A percentile compares a stretch with the other conserved stretches of the same genome.
Conservation (phyloP, 2,797 vertebrate genomes). For the Myotis daubentonii region DNA sequence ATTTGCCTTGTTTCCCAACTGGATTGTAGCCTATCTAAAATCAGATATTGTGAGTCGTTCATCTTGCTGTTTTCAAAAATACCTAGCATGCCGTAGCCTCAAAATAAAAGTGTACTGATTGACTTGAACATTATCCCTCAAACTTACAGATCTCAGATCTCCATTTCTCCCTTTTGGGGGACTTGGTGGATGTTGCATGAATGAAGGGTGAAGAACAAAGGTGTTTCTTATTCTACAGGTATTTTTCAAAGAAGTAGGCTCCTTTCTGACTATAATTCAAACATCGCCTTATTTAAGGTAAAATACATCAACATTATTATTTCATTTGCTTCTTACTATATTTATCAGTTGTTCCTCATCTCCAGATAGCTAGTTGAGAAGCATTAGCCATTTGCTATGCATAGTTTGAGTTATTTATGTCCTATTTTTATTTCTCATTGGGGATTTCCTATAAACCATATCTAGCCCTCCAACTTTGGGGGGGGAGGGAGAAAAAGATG, state of each 20-base stretch:
- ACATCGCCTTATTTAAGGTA: background rate
- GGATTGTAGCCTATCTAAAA: background rate
- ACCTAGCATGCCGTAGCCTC: background rate
- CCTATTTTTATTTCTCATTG: conserved; percentile 48
- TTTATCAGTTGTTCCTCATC: background rate
- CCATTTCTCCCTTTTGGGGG: background rate
- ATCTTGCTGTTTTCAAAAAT: background rate
- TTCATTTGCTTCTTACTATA: background rate
- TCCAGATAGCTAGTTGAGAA: conserved; percentile 10
- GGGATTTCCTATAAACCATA: conserved; percentile 12
- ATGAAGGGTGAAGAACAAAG: background rate
- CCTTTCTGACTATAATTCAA: background rate
- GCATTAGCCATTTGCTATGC: background rate
- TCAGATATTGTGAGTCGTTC: background rate
- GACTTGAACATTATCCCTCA: background rate
- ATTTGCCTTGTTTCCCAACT: background rate
- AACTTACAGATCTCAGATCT: background rate
- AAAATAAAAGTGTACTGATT: conserved; percentile 14
- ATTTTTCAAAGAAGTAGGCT: conserved; percentile 8
- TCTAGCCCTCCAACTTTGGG: background rate
- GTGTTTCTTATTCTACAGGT: background rate
- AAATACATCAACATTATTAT: background rate
- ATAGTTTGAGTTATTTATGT: background rate
- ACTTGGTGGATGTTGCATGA: background rate
- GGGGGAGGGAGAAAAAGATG: background rate